phyloP scores from a whole-genome alignment of 37 sponge, comb jelly and placozoan species.

The Tethya wilhelma region DNA sequence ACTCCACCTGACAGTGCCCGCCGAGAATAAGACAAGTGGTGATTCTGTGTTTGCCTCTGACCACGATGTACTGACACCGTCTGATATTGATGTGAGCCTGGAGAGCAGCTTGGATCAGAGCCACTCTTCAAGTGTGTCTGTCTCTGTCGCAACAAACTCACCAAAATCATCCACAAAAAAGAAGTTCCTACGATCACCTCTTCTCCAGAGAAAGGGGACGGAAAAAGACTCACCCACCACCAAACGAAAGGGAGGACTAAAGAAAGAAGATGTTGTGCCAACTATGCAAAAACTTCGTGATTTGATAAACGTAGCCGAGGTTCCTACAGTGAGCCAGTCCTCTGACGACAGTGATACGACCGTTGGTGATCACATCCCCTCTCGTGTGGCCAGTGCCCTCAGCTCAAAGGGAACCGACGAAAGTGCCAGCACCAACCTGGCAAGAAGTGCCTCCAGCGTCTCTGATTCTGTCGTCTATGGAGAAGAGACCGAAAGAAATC shows the following conservation, averaged over 20 bases:
- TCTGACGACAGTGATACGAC: conserved; percentile 18
- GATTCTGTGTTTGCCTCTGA: conserved; percentile 18
- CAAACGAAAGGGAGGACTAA: conserved; percentile 18
- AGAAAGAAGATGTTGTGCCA: conserved; percentile 27
- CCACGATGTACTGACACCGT: conserved; percentile 22
- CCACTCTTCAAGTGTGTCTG: no score
- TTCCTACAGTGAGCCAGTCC: background rate
- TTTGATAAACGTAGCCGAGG: background rate
- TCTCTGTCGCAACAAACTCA: no score
- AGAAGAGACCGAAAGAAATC: background rate
- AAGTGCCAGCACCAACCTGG: background rate
- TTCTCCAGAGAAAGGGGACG: background rate
- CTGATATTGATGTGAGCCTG: conserved; percentile 64
- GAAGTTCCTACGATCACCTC: background rate
- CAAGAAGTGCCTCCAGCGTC: background rate
- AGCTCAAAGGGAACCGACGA: background rate
- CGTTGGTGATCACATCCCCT: no score
- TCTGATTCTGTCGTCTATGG: conserved; percentile 17
- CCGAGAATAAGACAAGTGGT: background rate
- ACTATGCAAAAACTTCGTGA: conserved; percentile 12
- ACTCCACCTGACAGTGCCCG: background rate
- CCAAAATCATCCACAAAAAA: no score
- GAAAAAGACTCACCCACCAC: background rate
- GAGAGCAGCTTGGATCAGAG: conserved; percentile 1
- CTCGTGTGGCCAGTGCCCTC: no score